Percentiles rank a stretch among this genome's conserved stretches.
phyloP scores from a whole-genome alignment of 2,797 vertebrate species.

The Pygocentrus nattereri region DNA sequence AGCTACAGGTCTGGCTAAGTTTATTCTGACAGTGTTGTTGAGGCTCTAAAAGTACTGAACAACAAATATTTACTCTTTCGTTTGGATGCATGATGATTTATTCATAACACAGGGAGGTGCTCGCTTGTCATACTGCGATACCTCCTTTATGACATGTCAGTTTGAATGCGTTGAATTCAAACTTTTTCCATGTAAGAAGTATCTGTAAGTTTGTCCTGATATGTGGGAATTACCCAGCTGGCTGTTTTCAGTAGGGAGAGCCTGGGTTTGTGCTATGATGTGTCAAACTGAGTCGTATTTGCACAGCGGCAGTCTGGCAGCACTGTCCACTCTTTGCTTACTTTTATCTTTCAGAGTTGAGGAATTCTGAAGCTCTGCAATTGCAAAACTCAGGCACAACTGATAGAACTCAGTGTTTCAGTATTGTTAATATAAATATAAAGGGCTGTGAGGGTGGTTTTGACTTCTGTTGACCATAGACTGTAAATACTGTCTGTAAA shows the following conservation, averaged over 20 bases:
- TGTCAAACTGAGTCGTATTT: neutral
- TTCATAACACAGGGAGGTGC: conserved; percentile 76
- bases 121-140: conserved; percentile 75
- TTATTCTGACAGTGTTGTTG: conserved; percentile 75
- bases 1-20: conserved; percentile 73
- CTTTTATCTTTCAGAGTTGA: neutral
- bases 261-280: neutral
- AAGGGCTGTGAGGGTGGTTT: no score
- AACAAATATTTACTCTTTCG: conserved; percentile 75
- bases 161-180: conserved; percentile 44
- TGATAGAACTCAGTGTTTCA: no score
- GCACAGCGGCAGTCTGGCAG: conserved; percentile 26
- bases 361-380: neutral
- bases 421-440: no score
- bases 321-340: neutral
- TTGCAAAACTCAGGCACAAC: neutral
- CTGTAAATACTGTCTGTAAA: no score
- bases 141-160: conserved; percentile 62
- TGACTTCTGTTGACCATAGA: no score
- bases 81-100: conserved; percentile 75
- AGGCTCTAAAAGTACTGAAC: conserved; percentile 72
- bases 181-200: conserved; percentile 34
- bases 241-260: neutral
- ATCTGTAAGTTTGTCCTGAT: conserved; percentile 40
- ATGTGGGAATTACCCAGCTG: conserved; percentile 5